Evolutionary conservation across 2,797 vertebrate species (phyloP), one percentile per base, ranked within the genome.

Genomic region (Myripristis murdjan): DNA sequence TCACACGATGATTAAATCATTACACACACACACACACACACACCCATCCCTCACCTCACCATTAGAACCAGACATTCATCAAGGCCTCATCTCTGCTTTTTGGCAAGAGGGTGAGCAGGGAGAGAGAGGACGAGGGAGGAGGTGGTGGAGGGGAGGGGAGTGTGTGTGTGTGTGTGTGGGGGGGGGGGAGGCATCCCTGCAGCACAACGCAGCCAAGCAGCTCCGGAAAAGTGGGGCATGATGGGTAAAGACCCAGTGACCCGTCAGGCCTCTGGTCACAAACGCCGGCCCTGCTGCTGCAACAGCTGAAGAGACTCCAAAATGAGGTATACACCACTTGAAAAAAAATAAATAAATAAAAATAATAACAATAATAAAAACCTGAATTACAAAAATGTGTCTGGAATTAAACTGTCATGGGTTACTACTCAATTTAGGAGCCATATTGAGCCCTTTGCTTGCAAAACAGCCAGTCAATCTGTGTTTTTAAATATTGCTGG

Each of bases 1-100:
- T 92, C 87, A 90, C 35, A 57, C 5, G 2, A 75, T 86, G 85
- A 91, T 93, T 90, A 82, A 87, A 89, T 85, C 80, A 81, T 86
- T 83, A 84, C 65, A 33, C 46, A 44, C 23, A 16, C 57, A 6
- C 41, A 5, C 24, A 9, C 69, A 72, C 67, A 52, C 52, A 18
- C 66, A 16, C 23, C 57, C 48, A 58, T 68, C 46, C 67, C 44
- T 79, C 75, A 79, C 84, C 83, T 81, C 74, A 58, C 73, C 46
- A 68, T 73, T 75, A 83, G 77, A 88, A 75, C 68, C 73, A 72
- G 35, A 79, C 82, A 89, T 91, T 90, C 69, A 84, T 90, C 91
- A 89, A 53, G 44, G 28, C 22, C 49, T 56, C 11, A 37, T 49
- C 66, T 31, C 35, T 16, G 60, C 63, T 37, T 63, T 75, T 70